Evolutionary conservation across 2,888 invertebrate species (phyloP), one percentile per base, ranked within the genome.

Genomic region (Campopleginae sp.): DNA sequence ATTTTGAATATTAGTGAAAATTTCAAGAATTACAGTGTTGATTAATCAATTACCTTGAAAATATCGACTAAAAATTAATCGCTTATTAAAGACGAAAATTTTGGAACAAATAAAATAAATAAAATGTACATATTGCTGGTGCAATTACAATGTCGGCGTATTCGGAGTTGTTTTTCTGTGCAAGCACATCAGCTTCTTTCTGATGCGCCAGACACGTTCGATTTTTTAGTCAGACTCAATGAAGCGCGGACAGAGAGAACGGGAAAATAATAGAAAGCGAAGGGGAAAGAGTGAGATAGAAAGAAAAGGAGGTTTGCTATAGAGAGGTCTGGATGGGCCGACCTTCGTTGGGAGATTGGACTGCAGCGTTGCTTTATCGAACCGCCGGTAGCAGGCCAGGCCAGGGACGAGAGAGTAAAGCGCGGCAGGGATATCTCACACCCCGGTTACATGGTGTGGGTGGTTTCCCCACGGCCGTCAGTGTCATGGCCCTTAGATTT

Each of bases 311-410:
- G 48, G 38, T 63, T 51, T 71, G 38, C 48, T 31, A 31, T 42
- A 38, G 14, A 75, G 81, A 61, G 54, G 27, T 42, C 61, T 68
- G 77, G 77, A 80, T 80, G 77, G 31, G 51, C 65, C 85, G 90
- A 90, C 91, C 91, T 91, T 91, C 90, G 86, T 90, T 90, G 87
- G 77, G 83, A 88, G 86, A 86, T 89, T 87, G 87, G 88, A 87
- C 88, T 88, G 89, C 89, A 89, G 86, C 88, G 86, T 58, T 82
- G 92, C 92, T 91, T 88, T 92, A 92, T 92, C 91, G 92, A 92
- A 92, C 92, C 89, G 86, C 65, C 77, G 82, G 87, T 80, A 74
- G 78, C 79, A 79, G 81, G 88, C 90, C 90, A 90, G 91, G 90
- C 90, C 91, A 90, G 90, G 91, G 90, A 85, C 90, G 89, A 84